Evolutionary conservation across 2,113 vertebrate genomes (phyloP).

Genomic region (Candoia aspera): DNA sequence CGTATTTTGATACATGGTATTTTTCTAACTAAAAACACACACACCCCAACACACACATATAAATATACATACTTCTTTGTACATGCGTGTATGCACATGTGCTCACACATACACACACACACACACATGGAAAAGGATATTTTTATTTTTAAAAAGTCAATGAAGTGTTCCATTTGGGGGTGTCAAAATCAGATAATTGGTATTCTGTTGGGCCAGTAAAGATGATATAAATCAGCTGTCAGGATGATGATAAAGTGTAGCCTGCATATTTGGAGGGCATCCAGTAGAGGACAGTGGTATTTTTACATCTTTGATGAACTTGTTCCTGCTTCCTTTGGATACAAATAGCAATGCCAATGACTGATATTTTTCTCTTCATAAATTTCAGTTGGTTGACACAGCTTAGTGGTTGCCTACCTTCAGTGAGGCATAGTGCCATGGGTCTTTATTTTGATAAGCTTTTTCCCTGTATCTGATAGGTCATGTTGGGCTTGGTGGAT

Average conservation of each 20-base stretch:
- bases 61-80: conserved; percentile 63
- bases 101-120: not conserved
- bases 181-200: conserved; percentile 46
- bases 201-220: not conserved
- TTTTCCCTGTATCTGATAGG: not conserved
- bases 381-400: not conserved
- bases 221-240: not conserved
- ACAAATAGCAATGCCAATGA: not conserved
- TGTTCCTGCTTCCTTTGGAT: not conserved
- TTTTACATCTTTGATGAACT: not conserved
- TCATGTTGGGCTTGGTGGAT: not conserved
- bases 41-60: conserved; percentile 23
- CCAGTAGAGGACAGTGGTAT: not conserved
- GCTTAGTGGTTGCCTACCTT: not conserved
- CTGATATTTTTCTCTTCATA: not conserved
- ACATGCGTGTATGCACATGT: conserved; percentile 43
- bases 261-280: not conserved
- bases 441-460: not conserved
- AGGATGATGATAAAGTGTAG: not conserved
- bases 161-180: conserved; percentile 31
- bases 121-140: conserved; percentile 73
- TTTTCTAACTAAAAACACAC: conserved; percentile 81
- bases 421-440: not conserved
- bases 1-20: conserved; percentile 74
- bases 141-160: conserved; percentile 72